These are phyloP conservation scores for Sprattus sprattus DNA, from an alignment of 2,113 vertebrate genomes.

Conservation along the genomic window DNA sequence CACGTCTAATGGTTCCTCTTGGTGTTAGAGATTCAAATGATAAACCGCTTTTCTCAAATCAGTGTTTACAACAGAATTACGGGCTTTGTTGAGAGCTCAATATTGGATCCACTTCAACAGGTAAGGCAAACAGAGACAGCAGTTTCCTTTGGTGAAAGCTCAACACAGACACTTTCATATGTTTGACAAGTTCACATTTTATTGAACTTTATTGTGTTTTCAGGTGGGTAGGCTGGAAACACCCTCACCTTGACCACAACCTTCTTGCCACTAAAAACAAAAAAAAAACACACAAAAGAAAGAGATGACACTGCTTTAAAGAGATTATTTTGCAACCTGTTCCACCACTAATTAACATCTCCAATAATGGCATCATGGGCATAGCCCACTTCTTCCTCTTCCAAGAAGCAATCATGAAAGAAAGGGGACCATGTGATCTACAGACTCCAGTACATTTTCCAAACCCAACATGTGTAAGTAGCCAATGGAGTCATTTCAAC, in stretches of 20 bases:
- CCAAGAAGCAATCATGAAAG: neutral
- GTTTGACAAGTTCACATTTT: slow-evolving; percentile 68
- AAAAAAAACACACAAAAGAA: neutral
- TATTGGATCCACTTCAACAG: too few species aligned
- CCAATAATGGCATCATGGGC: neutral
- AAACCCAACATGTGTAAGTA: slow-evolving; percentile 8
- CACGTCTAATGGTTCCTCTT: neutral
- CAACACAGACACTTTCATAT: slow-evolving; percentile 37
- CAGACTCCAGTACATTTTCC: neutral
- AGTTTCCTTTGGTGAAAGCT: neutral
- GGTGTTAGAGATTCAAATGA: neutral
- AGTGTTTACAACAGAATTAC: neutral
- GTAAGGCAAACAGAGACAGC: neutral
- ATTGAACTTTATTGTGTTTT: slow-evolving; percentile 73
- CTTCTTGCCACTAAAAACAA: slow-evolving; percentile 7
- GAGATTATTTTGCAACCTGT: slow-evolving; percentile 13
- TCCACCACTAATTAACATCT: slow-evolving; percentile 25
- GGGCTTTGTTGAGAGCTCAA: neutral
- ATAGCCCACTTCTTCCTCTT: neutral
- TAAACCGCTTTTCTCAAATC: neutral
- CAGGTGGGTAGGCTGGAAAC: slow-evolving; percentile 53
- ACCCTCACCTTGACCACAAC: slow-evolving; percentile 39
- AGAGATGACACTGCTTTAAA: slow-evolving; percentile 31
- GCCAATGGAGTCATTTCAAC: neutral
- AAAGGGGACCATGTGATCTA: neutral